A percentile compares a stretch with the other conserved stretches of the same genome.
Conservation (phyloP, 2,888 invertebrate species). For the Drosophila gaucha region DNA sequence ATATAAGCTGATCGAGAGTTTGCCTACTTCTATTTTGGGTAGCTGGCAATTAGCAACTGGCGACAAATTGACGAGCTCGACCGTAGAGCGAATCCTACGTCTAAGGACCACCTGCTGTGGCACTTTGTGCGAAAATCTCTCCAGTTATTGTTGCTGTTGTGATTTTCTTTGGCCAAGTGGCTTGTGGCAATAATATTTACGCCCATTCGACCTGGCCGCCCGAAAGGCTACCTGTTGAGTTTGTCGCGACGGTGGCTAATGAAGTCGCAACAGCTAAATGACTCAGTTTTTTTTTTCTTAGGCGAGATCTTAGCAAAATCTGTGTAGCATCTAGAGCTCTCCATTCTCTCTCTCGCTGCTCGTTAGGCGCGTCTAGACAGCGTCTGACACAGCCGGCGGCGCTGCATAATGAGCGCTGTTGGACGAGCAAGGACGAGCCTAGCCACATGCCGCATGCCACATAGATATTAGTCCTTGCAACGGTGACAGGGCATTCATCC, state of each 20-base stretch:
- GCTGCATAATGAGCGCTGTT: conserved; percentile 62
- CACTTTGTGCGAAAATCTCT: conserved; percentile 69
- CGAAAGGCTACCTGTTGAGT: conserved; percentile 36
- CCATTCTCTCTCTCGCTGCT: conserved; percentile 3
- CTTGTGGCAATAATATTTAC: conserved; percentile 78
- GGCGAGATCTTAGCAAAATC: conserved; percentile 36
- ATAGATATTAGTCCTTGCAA: conserved; percentile 17
- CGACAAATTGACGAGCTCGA: conserved; percentile 66
- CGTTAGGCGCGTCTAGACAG: conserved; percentile 69
- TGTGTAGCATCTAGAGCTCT: not conserved
- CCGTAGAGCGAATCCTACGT: conserved; percentile 15
- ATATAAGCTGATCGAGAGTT: not conserved
- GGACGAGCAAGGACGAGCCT: conserved; percentile 31
- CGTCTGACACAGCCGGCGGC: conserved; percentile 32
- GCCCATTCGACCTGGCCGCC: conserved; percentile 13
- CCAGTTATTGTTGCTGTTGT: conserved; percentile 32
- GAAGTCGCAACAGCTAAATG: conserved; percentile 64
- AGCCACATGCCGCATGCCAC: conserved; percentile 2
- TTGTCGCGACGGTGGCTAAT: conserved; percentile 54
- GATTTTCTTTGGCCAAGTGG: conserved; percentile 40
- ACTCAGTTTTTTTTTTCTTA: conserved; percentile 40
- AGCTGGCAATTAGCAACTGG: conserved; percentile 72
- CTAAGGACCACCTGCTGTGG: conserved; percentile 67
- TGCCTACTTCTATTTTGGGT: conserved; percentile 11
- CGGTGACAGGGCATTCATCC: conserved; percentile 33